Evolutionary conservation across 2,113 vertebrate species (phyloP).

Genomic region (Canis aureus): DNA sequence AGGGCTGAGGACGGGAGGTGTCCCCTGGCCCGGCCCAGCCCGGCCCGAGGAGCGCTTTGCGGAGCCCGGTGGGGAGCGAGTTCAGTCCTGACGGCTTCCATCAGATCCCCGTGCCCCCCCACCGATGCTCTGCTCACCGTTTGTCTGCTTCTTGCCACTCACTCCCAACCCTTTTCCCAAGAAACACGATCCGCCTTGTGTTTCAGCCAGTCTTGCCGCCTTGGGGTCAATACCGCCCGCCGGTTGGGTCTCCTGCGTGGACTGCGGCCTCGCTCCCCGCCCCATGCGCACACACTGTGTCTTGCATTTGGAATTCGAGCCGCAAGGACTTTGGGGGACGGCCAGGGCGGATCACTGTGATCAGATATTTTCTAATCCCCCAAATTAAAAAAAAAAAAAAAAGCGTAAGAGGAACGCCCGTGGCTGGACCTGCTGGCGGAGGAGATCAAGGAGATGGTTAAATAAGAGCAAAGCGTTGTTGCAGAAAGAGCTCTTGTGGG

Average conservation of each 20-base stretch:
- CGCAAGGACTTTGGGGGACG: conserved; percentile 13
- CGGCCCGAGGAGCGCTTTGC: no score
- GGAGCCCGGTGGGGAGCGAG: neutral
- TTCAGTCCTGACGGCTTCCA: conserved; percentile 40
- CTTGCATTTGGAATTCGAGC: conserved; percentile 27
- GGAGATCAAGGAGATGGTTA: conserved; percentile 47
- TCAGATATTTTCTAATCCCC: conserved; percentile 33
- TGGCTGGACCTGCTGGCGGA: neutral
- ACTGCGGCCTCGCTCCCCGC: no score
- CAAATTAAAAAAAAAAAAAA: conserved; percentile 60
- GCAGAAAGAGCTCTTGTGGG: neutral
- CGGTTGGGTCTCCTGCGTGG: no score
- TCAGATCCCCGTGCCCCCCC: neutral
- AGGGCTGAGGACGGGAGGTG: conserved; percentile 2
- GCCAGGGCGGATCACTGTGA: neutral
- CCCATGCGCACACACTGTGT: no score
- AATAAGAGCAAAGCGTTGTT: conserved; percentile 20
- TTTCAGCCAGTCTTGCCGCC: conserved; percentile 21
- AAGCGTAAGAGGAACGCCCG: neutral
- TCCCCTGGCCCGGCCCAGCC: neutral
- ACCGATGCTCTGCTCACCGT: conserved; percentile 44
- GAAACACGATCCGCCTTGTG: neutral
- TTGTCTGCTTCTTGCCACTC: conserved; percentile 39
- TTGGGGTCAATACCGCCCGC: neutral
- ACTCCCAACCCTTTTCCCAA: conserved; percentile 56